Conservation (phyloP, 92 coral and sea anemone species). For the Galaxea fascicularis region DNA sequence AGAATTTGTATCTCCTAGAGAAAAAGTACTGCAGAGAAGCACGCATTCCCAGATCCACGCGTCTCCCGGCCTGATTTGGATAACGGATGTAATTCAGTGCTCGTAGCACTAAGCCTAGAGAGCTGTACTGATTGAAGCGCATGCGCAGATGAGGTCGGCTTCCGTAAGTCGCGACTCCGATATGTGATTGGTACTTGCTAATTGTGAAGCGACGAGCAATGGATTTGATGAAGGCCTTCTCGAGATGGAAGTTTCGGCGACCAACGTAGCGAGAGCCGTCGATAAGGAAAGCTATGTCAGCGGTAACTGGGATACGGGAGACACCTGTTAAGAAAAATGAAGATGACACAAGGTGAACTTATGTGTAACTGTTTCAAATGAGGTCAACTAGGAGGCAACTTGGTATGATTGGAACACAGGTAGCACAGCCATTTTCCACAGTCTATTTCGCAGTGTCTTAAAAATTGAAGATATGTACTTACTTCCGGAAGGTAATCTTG, state of each 20-base stretch:
- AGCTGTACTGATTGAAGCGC: constrained; percentile 48
- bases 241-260: constrained; percentile 52
- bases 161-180: constrained; percentile 50
- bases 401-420: too few relatives aligned
- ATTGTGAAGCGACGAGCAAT: constrained; percentile 49
- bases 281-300: constrained; percentile 57
- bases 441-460: background rate
- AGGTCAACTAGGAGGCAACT: background rate
- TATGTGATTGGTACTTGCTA: constrained; percentile 43
- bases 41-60: constrained; percentile 44
- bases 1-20: constrained; percentile 16
- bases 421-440: too few relatives aligned
- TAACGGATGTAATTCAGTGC: constrained; percentile 41
- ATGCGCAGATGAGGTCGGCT: constrained; percentile 42
- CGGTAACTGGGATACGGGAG: constrained; percentile 39
- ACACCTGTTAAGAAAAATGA: constrained; percentile 13
- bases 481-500: constrained; percentile 37
- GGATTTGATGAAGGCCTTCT: constrained; percentile 52
- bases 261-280: constrained; percentile 55
- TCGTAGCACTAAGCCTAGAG: constrained; percentile 15
- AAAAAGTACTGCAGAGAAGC: constrained; percentile 37
- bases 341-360: background rate
- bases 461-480: background rate
- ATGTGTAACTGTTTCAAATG: background rate
- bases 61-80: constrained; percentile 37